Base-by-base conservation (phyloP, 92 coral and sea anemone species). In the Montipora capitata region DNA sequence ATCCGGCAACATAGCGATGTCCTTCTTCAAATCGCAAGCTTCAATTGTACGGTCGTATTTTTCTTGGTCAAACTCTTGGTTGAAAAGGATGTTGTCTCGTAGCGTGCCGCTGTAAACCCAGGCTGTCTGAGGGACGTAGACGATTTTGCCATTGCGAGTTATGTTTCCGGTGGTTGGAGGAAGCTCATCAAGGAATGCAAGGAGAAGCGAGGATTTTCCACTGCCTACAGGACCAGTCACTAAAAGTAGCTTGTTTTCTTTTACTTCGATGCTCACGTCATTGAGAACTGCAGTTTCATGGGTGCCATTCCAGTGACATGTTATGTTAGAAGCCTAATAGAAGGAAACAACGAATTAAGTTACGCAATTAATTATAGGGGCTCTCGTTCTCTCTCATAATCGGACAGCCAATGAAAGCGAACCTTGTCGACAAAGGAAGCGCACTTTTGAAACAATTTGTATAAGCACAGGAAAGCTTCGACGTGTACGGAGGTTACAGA, bases 141-240 rank as follows among this genome's bases (percentile, higher is more conserved):
- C 95, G 40, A 95, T 77, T 12, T 61, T 85, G 10, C 98, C 98
- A 10, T 76, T 78, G 74, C 80, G 66, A 7, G 75, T 71, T 20
- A 95, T 83, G 10, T 85, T 88, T 62, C 98, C 98, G 12, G 67
- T 68, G 45, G 90, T 80, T 9, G 98, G 96, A 0, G 93, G 96
- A 51, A 95, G 85, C 76, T 95, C 98, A 38, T 92, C 91, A 12
- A 95, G 93, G 10, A 95, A 77, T 43, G 98, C 91, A 13, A 95
- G 90, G 16, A 95, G 90, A 8, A 95, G 88, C 9, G 98, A 94
- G 0, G 98, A 95, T 85, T 95, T 95, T 70, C 98, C 98, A 14
- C 95, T 82, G 6, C 98, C 98, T 0, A 95, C 98, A 7, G 98
- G 96, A 10, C 98, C 98, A 20, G 98, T 95, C 52, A 95, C 93